Evolutionary conservation across 2,797 vertebrate species (phyloP), one percentile per base, ranked within the genome.

Genomic region (Erpetoichthys calabaricus): DNA sequence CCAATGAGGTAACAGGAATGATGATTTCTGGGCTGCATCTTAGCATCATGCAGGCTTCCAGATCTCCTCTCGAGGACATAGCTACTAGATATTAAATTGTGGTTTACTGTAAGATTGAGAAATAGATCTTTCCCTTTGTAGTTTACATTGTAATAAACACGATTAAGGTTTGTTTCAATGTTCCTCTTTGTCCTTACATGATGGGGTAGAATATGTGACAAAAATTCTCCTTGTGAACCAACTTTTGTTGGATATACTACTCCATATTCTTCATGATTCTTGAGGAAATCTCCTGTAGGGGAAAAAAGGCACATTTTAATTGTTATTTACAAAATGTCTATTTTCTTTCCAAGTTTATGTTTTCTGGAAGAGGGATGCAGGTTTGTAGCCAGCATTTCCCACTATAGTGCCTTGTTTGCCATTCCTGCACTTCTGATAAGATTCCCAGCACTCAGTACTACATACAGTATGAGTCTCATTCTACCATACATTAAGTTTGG

Each of bases 1-100:
- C 96, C 95, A 45, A 73, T 65, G 54, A 93, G 84, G 60, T 99
- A 89, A 66, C 96, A 99, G 53, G 68, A 69, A 9, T 75, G 73
- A 10, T 64, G 75, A 0, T 47, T 64, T 6, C 1, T 63, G 46
- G 68, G 1, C 8, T 56, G 55, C 50, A 76, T 74, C 67, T 71
- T 75, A 0, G 82, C 83, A 47, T 59, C 67, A 53, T 70, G 82
- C 57, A 77, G 60, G 53, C 81, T 83, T 59, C 89, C 85, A 3
- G 65, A 75, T 60, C 87, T 81, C 64, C 75, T 84, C 78, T 98
- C 95, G 70, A 94, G 62, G 41, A 92, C 6, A 3, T 89, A 97
- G 68, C 79, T 80, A 52, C n/a, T 72, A 3, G 92, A 86, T 54
- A 94, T 69, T 67, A 98, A 83, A 63, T 68, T 73, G 59, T 51